Conservation (phyloP, 64 coral and sea anemone genomes). For the Orbicella faveolata region DNA sequence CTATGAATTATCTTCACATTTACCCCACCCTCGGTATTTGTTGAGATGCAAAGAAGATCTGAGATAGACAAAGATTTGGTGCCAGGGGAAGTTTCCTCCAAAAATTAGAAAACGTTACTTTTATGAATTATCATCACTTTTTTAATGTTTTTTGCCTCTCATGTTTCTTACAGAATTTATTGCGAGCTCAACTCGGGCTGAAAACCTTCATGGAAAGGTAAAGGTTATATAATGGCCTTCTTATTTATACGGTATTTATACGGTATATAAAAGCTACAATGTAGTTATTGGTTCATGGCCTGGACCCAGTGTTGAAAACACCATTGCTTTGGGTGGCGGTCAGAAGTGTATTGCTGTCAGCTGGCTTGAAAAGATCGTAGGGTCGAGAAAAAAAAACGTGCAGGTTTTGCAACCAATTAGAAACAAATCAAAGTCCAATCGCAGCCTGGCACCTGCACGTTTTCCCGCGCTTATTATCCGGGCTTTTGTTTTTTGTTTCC, state of each 20-base stretch:
- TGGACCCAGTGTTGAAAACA: too few species aligned
- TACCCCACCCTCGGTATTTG: background rate
- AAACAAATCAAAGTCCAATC: too few species aligned
- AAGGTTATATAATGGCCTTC: background rate
- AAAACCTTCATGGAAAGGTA: constrained; percentile 47
- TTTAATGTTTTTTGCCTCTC: background rate
- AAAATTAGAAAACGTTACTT: too few species aligned
- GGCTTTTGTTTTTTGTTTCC: background rate
- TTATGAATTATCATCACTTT: background rate
- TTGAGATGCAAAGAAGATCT: background rate
- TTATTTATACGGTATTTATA: background rate
- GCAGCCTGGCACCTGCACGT: too few species aligned
- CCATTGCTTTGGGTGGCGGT: too few species aligned
- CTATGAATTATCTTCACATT: background rate
- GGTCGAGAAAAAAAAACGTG: too few species aligned
- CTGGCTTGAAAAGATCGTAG: too few species aligned
- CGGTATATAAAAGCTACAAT: background rate
- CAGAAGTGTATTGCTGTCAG: too few species aligned
- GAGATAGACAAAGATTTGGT: too few species aligned
- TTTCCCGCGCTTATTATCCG: background rate
- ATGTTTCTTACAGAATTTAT: constrained; percentile 4
- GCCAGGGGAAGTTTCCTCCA: too few species aligned
- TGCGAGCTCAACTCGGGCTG: constrained; percentile 33
- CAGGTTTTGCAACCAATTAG: too few species aligned
- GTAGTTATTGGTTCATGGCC: too few species aligned